Base-by-base conservation (phyloP, 2,797 vertebrate species). In the Loriculus beryllinus region DNA sequence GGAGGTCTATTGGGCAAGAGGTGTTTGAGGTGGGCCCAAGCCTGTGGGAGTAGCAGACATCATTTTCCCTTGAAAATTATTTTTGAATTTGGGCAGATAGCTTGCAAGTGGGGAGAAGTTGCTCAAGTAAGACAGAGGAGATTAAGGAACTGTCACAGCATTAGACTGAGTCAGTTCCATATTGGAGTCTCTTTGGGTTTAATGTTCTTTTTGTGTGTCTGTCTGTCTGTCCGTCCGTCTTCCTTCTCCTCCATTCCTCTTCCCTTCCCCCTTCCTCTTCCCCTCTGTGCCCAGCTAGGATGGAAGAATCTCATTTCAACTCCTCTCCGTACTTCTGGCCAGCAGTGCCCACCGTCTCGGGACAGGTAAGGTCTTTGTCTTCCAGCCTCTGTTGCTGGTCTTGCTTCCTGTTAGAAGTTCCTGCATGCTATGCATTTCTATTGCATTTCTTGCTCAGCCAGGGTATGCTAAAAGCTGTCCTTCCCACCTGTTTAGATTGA, bases 231-330 rank as follows among this genome's bases (percentile, higher is more conserved):
- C 89, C 48, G 65, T 81, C 42, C 40, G 65, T 81, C 42, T 86
- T 65, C 83, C 76, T 82, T 85, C 59, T 75, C 59, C 70, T 87
- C 49, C 52, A 59, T 69, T 94, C 65, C 65, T 93, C 80, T 93
- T 76, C 81, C 89, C 65, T 94, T 88, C 42, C 86, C 82, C 95
- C 86, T 96, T 86, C 91, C 40, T 95, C 56, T 92, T 86, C 83
- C 75, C 92, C 82, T 21, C 85, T 95, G 85, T 84, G 96, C 96
- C 92, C 95, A 98, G 98, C 97, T 98, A 98, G 98, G 98, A 99
- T 99, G 99, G 99, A 99, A 98, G 99, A 99, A 97, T 99, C 99
- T 98, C 99, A 99, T 97, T 99, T 99, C 97, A 99, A 99, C 97
- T 99, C 99, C 85, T 99, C 99, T 54, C 98, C 99, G 6, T 99